Evolutionary conservation across 2,888 invertebrate genomes (phyloP).

Genomic region (Drosophila nr. medialis): DNA sequence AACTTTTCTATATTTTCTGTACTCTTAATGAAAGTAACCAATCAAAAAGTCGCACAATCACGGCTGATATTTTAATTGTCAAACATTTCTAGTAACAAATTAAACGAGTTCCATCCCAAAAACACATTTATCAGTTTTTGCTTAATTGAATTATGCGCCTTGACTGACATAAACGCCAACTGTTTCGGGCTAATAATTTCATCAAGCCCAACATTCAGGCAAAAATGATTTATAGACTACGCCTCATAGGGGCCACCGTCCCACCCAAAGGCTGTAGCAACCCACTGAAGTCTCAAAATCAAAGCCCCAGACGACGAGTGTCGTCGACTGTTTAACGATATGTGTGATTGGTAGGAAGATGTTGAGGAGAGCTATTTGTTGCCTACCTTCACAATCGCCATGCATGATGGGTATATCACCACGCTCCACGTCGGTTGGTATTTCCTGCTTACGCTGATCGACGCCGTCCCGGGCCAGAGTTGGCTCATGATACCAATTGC

Average conservation of each 20-base stretch:
- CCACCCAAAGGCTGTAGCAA: slow-evolving; percentile 35
- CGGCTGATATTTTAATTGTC: not conserved
- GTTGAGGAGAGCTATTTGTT: slow-evolving; percentile 10
- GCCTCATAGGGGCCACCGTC: slow-evolving; percentile 47
- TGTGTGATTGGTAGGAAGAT: slow-evolving; percentile 30
- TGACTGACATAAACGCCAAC: slow-evolving; percentile 67
- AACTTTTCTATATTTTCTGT: not conserved
- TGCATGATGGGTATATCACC: slow-evolving; percentile 89
- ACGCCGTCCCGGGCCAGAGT: slow-evolving; percentile 76
- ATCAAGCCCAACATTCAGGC: slow-evolving; percentile 47
- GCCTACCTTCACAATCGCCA: slow-evolving; percentile 86
- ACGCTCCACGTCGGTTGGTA: slow-evolving; percentile 85
- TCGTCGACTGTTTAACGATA: slow-evolving; percentile 59
- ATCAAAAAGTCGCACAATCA: not conserved
- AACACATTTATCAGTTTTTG: slow-evolving; percentile 9
- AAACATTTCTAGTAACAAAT: not conserved
- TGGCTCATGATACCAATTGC: slow-evolving; percentile 82
- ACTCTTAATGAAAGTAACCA: not conserved
- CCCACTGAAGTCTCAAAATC: slow-evolving; percentile 46
- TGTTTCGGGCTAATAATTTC: slow-evolving; percentile 54
- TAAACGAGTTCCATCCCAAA: not conserved
- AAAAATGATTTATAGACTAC: slow-evolving; percentile 35
- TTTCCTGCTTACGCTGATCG: slow-evolving; percentile 79
- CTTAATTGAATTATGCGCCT: slow-evolving; percentile 70
- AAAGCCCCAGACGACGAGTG: slow-evolving; percentile 46